Evolutionary conservation across 92 coral and sea anemone genomes (phyloP).

Genomic region (Bergia sp.): DNA sequence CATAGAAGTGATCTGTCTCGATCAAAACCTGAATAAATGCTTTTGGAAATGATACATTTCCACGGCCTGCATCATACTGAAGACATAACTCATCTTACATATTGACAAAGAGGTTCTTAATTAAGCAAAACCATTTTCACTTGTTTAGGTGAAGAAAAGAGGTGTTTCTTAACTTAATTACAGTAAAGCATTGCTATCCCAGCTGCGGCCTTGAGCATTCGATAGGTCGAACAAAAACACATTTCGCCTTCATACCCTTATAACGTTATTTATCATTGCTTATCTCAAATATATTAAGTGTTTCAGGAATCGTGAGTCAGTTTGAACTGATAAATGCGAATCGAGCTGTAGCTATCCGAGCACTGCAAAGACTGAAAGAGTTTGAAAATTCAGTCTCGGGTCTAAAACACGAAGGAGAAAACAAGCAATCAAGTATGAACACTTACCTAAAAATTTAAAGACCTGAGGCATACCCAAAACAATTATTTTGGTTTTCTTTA

Average conservation of each 20-base stretch:
- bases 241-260: not conserved
- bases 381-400: not conserved
- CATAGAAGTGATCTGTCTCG: not conserved
- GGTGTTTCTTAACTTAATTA: constrained; percentile 27
- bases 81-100: not conserved
- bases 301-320: no score
- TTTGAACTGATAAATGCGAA: not conserved
- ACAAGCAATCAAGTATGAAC: not conserved
- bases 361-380: no score
- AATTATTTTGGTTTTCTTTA: no score
- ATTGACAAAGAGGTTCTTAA: constrained; percentile 16
- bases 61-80: not conserved
- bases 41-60: not conserved
- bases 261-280: not conserved
- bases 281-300: no score
- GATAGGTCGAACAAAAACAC: not conserved
- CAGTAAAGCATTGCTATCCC: not conserved
- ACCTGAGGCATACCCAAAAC: not conserved
- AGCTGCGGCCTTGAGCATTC: not conserved
- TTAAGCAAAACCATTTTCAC: not conserved
- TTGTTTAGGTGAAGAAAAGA: constrained; percentile 22
- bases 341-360: not conserved
- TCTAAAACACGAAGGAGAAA: not conserved
- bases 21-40: not conserved
- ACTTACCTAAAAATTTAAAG: no score